phyloP scores from a whole-genome alignment of 2,797 vertebrate species.

The Phalloptychus januarius region DNA sequence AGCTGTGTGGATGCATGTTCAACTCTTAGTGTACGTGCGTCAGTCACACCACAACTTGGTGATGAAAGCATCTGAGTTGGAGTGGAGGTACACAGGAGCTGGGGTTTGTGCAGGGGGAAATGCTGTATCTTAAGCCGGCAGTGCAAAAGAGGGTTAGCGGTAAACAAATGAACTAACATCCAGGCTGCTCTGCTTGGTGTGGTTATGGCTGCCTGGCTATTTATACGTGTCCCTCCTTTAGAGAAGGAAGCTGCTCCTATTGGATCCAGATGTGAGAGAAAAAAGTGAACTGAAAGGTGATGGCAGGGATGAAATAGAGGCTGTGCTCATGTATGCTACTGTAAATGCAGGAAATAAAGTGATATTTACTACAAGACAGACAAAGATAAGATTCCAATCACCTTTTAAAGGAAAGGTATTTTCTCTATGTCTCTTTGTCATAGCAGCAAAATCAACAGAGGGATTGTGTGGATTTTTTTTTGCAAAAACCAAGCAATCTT shows the following conservation, averaged over 20 bases:
- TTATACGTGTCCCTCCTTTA: conserved; percentile 77
- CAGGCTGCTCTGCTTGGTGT: conserved; percentile 71
- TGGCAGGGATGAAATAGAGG: conserved; percentile 43
- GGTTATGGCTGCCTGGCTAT: conserved; percentile 78
- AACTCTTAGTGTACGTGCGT: conserved; percentile 41
- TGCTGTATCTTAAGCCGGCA: conserved; percentile 52
- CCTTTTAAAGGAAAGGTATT: conserved; percentile 11
- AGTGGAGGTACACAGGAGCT: conserved; percentile 24
- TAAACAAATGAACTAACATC: conserved; percentile 62
- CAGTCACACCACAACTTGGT: conserved; percentile 51
- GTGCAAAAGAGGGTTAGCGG: conserved; percentile 53
- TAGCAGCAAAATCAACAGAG: not conserved
- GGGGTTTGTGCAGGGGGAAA: conserved; percentile 28
- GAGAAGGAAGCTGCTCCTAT: conserved; percentile 78
- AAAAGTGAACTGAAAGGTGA: conserved; percentile 67
- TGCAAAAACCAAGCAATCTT: not conserved
- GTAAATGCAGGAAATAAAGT: conserved; percentile 20
- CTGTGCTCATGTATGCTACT: conserved; percentile 32
- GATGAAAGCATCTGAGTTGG: conserved; percentile 47
- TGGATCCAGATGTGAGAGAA: conserved; percentile 82
- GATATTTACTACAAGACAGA: conserved; percentile 17
- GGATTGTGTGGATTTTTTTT: not conserved
- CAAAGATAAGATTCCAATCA: conserved; percentile 4
- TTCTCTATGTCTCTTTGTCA: not conserved
- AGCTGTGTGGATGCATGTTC: conserved; percentile 28